Percentiles rank a stretch among this genome's conserved stretches.
phyloP scores from a whole-genome alignment of 2,888 invertebrate species.

The Ecliptopera silaceata region DNA sequence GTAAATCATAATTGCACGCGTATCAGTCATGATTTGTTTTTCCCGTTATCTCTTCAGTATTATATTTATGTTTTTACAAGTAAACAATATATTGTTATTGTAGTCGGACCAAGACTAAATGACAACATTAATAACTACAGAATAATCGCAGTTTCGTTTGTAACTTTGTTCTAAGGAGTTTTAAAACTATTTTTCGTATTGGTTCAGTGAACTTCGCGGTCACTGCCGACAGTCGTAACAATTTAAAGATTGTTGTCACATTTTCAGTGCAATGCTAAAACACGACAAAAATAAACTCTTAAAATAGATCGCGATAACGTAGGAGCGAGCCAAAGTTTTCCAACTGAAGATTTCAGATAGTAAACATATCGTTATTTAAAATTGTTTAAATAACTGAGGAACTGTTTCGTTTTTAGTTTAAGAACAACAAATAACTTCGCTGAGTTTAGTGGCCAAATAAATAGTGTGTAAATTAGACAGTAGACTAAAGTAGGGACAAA shows the following conservation, averaged over 20 bases:
- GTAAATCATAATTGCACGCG: too few species aligned
- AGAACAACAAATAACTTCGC: too few species aligned
- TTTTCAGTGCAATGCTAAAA: conserved; percentile 36
- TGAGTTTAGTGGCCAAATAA: too few species aligned
- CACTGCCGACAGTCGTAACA: conserved; percentile 48
- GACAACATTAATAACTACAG: background rate
- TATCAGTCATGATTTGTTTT: too few species aligned
- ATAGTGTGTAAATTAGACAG: too few species aligned
- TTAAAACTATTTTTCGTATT: conserved; percentile 44
- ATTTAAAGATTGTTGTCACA: conserved; percentile 46
- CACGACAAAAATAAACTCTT: conserved; percentile 33
- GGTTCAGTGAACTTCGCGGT: conserved; percentile 65
- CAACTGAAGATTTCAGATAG: conserved; percentile 13
- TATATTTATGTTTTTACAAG: too few species aligned
- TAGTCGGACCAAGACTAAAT: background rate
- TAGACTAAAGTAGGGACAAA: too few species aligned
- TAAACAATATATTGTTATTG: too few species aligned
- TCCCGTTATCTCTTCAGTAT: too few species aligned
- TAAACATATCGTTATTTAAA: background rate
- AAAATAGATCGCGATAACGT: conserved; percentile 28
- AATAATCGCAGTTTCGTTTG: conserved; percentile 15
- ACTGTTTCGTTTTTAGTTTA: background rate
- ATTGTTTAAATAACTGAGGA: conserved; percentile 6
- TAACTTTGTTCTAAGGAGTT: too few species aligned
- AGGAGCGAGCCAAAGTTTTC: conserved; percentile 1